Base-by-base conservation (phyloP, 2,797 vertebrate species). In the Alca torda region DNA sequence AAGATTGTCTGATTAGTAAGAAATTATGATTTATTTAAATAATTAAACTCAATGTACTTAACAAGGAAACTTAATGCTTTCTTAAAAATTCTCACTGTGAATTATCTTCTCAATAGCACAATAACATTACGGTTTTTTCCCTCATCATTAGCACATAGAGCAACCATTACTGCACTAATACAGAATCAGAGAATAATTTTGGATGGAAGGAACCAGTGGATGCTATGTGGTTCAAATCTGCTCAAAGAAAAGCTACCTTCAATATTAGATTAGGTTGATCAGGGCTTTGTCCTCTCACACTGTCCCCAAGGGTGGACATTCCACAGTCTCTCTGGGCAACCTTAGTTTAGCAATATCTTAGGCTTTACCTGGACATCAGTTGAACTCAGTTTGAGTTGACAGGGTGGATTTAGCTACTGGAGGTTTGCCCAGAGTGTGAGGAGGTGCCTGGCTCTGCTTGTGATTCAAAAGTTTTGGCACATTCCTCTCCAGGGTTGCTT, bases 21-120 rank as follows among this genome's bases (percentile, higher is more conserved):
- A 91, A 94, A 77, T 89, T 82, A 74, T 59, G 89, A 96, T 89
- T 96, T 89, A 95, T 86, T 96, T 94, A 83, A 94, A 92, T 84
- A 92, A 95, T 88, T 45, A 82, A 72, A 69, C 73, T 95, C 56
- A 45, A 4, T 50, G 31, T 92, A 70, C 4, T 23, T 77, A 84
- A 80, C 33, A 89, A 67, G 60, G 72, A 89, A 93, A 68, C 39
- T 78, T 91, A 83, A 67, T 76, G n/a, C 21, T 64, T 51, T 89
- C 81, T 79, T 63, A 59, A 45, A 84, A 79, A 46, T 63, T 94
- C 67, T 82, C 16, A 73, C 54, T 2, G 3, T 96, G 45, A 85
- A 39, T 93, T 86, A 46, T 86, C 89, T 86, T 97, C 69, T 81
- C 63, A 85, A 28, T 50, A 73, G 41, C 46, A 24, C 41, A 48